Evolutionary conservation across 2,888 invertebrate genomes (phyloP).

Genomic region (Syrphus vitripennis): DNA sequence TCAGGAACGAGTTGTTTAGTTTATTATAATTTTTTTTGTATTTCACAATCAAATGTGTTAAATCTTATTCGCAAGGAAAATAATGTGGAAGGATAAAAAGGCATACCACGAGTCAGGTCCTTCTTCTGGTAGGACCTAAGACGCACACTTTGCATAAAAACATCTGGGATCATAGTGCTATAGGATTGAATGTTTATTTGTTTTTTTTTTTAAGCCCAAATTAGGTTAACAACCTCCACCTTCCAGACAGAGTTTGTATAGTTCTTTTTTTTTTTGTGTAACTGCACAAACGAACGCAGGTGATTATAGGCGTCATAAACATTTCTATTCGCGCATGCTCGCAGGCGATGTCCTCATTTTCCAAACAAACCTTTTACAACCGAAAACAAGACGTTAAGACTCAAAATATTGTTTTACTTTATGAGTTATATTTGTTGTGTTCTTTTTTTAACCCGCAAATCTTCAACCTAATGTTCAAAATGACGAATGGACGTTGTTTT

Average conservation of each 20-base stretch:
- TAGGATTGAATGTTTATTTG: not conserved
- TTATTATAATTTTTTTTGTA: not conserved
- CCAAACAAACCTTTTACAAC: slow-evolving; percentile 58
- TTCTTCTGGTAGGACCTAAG: not conserved
- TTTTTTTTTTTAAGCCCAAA: not conserved
- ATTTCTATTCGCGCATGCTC: slow-evolving; percentile 1
- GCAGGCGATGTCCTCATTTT: slow-evolving; percentile 32
- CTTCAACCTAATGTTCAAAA: slow-evolving; percentile 61
- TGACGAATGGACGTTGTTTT: slow-evolving; percentile 69
- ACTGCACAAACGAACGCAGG: slow-evolving; percentile 30
- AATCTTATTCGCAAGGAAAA: slow-evolving; percentile 40
- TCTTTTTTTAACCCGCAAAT: slow-evolving; percentile 52
- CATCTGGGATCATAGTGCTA: slow-evolving; percentile 34
- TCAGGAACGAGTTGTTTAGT: slow-evolving; percentile 3
- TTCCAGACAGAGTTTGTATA: slow-evolving; percentile 4
- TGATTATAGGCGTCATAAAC: slow-evolving; percentile 34
- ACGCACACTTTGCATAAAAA: slow-evolving; percentile 12
- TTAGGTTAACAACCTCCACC: slow-evolving; percentile 64
- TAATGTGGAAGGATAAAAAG: slow-evolving; percentile 41
- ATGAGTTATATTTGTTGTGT: slow-evolving; percentile 12
- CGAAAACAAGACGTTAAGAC: slow-evolving; percentile 66
- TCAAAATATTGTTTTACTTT: slow-evolving; percentile 61
- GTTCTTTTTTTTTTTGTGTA: not conserved
- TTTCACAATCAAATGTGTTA: slow-evolving; percentile 27
- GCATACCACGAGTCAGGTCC: slow-evolving; percentile 50